Evolutionary conservation across 2,888 invertebrate genomes (phyloP), one percentile per base, ranked within the genome.

Genomic region (Caenorhabditis becei): DNA sequence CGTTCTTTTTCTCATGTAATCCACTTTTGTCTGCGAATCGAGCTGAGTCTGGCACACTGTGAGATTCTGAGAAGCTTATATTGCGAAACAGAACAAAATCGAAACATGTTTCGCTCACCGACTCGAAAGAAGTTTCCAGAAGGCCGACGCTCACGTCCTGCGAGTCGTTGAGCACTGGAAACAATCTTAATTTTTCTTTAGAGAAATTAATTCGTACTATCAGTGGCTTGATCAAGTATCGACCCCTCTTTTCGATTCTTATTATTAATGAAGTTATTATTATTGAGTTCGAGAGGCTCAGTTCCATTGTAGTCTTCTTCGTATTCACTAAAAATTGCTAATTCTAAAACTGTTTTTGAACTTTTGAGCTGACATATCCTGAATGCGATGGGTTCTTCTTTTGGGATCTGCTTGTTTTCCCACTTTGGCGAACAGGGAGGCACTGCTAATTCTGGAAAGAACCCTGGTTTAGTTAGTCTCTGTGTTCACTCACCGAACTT

Each of bases 1-100:
- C 0, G 74, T 74, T 8, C 74, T 20, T 10, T 59, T 49, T 28
- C 74, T 32, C 7, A 74, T 56, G 16, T 66, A 66, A 5, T 24
- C 24, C 23, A 51, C 18, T 2, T 20, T 5, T 26, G 53, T 23
- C 26, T 74, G 65, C 20, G 74, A 74, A 5, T 44, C 63, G n/a
- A 20, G 7, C 8, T 8, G 24, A 4, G 24, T 10, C 41, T 74
- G 74, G 2, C 65, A 28, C 11, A 74, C 18, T 8, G 74, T 74
- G 11, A 66, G 37, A 11, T 56, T 49, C 74, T 74, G 53, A 41
- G 65, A 66, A 26, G 32, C 10, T 51, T 51, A 8, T 24, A 8
- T 51, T 20, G 49, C 1, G 8, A 49, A 8, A 20, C 11, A 49
- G n/a, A n/a, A n/a, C n/a, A n/a, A n/a, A n/a, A n/a, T n/a, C n/a